Evolutionary conservation across 37 sponge, comb jelly and placozoan genomes (phyloP), one percentile per base, ranked within the genome.

Genomic region (Agelas oroides): DNA sequence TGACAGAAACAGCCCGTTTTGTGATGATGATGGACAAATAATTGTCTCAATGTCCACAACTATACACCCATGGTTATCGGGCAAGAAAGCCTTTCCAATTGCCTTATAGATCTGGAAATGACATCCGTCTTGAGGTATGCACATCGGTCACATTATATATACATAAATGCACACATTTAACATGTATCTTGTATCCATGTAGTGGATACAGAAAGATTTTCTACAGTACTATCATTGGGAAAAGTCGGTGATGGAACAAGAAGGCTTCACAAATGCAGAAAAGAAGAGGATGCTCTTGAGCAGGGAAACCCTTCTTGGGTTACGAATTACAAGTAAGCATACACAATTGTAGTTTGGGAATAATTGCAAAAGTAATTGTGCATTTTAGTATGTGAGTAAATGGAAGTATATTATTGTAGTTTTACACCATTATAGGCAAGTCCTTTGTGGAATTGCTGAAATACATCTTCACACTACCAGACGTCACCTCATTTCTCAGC

Each of bases 171-270:
- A n/a, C n/a, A n/a, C 46, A 46, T 8, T 46, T 12, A 46, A 12
- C 46, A 8, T 46, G 6, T 46, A 8, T 46, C 8, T 12, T 46
- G 46, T 46, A 8, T 46, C 62, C 11, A 61, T 61, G 11, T 35
- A 85, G 88, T 71, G 75, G 68, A 28, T 87, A 17, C 28, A 80
- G 57, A 30, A 77, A 15, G 89, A 62, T 15, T 83, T 89, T 41
- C 65, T 69, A 18, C 67, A 80, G 53, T 35, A 67, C 15, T 53
- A 27, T 19, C 24, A 68, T 1, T 80, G 81, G 81, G 81, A 80
- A 35, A 23, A 68, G 56, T 35, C 53, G 20, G 81, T 80, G 21
- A 67, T 34, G 21, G 17, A 52, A 19, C 30, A 19, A 15, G 17
- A 31, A 0, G 70, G 21, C 55, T 53, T 68, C 3, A 67, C 56